Conservation (phyloP, 2,797 vertebrate genomes). For the Esox masquinongy region DNA sequence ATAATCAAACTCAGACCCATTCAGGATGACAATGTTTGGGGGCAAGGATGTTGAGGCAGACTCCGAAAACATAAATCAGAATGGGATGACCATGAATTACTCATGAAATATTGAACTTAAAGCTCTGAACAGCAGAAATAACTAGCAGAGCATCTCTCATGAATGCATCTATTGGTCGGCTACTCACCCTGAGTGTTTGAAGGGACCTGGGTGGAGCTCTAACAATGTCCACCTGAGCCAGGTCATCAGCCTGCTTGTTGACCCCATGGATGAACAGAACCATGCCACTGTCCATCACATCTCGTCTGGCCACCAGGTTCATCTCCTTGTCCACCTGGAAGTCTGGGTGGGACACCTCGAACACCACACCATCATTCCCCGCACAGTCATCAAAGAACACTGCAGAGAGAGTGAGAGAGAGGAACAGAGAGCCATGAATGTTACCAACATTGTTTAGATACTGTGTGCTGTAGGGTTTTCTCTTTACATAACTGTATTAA, state of each 20-base stretch:
- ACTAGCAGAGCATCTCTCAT: not conserved
- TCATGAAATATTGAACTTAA: too few species aligned
- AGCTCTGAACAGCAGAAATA: not conserved
- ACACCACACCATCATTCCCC: constrained; percentile 83
- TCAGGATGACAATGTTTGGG: too few species aligned
- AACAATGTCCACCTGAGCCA: constrained; percentile 82
- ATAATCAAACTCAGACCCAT: too few species aligned
- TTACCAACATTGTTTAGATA: not conserved
- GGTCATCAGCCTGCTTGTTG: constrained; percentile 81
- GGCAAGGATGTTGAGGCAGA: too few species aligned
- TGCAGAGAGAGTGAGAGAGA: constrained; percentile 50
- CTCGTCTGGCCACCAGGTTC: constrained; percentile 78
- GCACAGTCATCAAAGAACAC: constrained; percentile 92
- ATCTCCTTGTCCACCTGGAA: constrained; percentile 84
- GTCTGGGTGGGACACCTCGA: constrained; percentile 86
- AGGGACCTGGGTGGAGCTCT: constrained; percentile 67
- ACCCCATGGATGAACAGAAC: constrained; percentile 82
- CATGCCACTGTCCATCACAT: constrained; percentile 68
- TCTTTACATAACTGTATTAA: not conserved
- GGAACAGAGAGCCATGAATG: not conserved
- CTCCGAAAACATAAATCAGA: too few species aligned
- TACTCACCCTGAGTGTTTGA: constrained; percentile 80
- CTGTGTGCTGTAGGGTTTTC: not conserved
- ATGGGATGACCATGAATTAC: too few species aligned
- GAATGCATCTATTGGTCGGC: not conserved